Percentiles rank a stretch among this genome's conserved stretches.
phyloP scores from a whole-genome alignment of 2,113 vertebrate genomes.

The Coracopsis vasa region DNA sequence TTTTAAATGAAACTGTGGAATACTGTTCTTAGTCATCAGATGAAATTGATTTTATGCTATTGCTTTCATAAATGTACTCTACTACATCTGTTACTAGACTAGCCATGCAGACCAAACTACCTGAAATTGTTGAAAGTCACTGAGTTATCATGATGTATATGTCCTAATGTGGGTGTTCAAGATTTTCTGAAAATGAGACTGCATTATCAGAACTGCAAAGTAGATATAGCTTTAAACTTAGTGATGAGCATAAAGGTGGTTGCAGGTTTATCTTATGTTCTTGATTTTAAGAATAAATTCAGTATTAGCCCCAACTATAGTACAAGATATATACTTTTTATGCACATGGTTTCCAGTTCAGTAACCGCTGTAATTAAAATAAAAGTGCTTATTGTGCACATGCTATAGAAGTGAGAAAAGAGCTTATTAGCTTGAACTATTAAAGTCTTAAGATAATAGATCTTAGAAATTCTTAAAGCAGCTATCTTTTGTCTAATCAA shows the following conservation, averaged over 20 bases:
- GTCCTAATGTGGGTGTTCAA: neutral
- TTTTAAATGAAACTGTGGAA: neutral
- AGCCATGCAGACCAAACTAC: neutral
- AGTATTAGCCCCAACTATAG: neutral
- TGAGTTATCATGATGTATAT: neutral
- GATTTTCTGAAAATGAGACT: neutral
- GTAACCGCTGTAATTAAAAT: neutral
- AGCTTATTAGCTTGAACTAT: neutral
- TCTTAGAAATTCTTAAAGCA: neutral
- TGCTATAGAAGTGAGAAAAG: neutral
- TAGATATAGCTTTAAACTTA: neutral
- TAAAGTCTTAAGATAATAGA: neutral
- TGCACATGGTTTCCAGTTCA: neutral
- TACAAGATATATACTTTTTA: neutral
- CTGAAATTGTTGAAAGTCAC: neutral
- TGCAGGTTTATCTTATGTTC: neutral
- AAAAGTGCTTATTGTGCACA: neutral
- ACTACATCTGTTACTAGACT: neutral
- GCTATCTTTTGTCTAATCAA: neutral
- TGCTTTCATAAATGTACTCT: neutral
- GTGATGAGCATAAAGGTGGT: neutral
- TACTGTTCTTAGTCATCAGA: neutral
- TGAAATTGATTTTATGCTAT: neutral
- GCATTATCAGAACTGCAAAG: neutral
- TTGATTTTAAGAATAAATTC: neutral